phyloP scores from a whole-genome alignment of 1,140 invertebrate species.

The Frieseomelitta varia region DNA sequence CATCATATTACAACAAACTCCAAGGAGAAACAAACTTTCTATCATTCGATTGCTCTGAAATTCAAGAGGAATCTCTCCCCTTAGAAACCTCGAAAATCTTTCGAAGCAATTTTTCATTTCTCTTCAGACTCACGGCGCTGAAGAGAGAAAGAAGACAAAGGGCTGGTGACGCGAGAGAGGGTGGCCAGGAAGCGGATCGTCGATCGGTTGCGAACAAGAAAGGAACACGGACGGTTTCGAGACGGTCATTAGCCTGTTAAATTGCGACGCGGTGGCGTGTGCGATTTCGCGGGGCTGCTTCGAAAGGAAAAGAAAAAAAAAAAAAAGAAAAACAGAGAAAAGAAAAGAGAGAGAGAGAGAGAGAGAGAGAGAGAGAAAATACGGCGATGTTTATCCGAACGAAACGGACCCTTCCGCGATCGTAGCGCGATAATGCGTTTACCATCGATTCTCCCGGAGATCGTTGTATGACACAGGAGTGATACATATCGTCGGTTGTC shows the following conservation, averaged over 20 bases:
- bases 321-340: too few relatives aligned
- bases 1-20: too few relatives aligned
- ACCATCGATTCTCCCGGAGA: slow-evolving; percentile 33
- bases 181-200: background rate
- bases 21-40: too few relatives aligned
- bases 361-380: too few relatives aligned
- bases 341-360: too few relatives aligned
- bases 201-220: slow-evolving; percentile 9
- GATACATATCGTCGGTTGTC: slow-evolving; percentile 42
- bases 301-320: background rate
- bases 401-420: slow-evolving; percentile 41
- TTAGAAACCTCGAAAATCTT: too few relatives aligned
- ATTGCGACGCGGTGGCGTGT: background rate
- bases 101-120: too few relatives aligned
- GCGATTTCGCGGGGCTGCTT: slow-evolving; percentile 23
- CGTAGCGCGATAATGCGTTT: slow-evolving; percentile 23
- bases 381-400: slow-evolving; percentile 41
- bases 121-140: too few relatives aligned
- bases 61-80: too few relatives aligned
- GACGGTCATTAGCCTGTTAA: slow-evolving; percentile 29
- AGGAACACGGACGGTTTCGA: slow-evolving; percentile 3
- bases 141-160: too few relatives aligned
- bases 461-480: slow-evolving; percentile 40
- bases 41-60: too few relatives aligned
- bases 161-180: too few relatives aligned